Base-by-base conservation (phyloP, 2,888 invertebrate genomes). In the Acronicta alni region DNA sequence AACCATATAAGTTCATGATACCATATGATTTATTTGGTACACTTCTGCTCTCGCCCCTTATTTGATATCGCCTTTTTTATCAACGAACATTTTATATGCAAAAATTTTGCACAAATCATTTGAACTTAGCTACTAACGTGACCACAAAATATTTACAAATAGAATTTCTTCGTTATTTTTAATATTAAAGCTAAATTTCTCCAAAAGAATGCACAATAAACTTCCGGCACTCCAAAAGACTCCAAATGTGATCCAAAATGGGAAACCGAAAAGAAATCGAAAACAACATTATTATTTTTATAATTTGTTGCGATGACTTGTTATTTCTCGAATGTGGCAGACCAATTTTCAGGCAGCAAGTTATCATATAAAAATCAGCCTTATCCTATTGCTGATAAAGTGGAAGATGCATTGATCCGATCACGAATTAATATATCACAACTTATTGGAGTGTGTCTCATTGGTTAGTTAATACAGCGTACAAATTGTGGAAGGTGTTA, bases 181-280 rank as follows among this genome's bases (percentile, higher is more conserved):
- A 53, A 44, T 59, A 49, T 57, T 52, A 47, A 57, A 54, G 38
- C 39, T 59, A 46, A 38, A 53, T 70, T 77, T 68, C 58, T 57
- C 51, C 44, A 12, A 62, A 67, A 55, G 45, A 62, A 60, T 64
- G 23, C 20, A 61, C 53, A 64, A 59, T 52, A 54, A 39, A 61
- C 66, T 68, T 68, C 75, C 63, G 72, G 48, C n/a, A 59, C 42
- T 42, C 43, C 49, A 56, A 18, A 44, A 71, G 48, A 60, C 57
- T 51, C 42, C 57, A 76, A 79, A 79, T 75, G 61, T 67, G 72
- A 59, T 74, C 72, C 77, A 67, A 83, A 84, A 82, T 80, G 82
- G 81, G 82, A 86, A 86, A 88, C 84, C 76, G 74, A 80, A 80
- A 81, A 77, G 82, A 84, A 85, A 86, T 80, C 77, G 85, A 83